Base-by-base conservation (phyloP, 1,140 invertebrate species). In the Mya arenaria region DNA sequence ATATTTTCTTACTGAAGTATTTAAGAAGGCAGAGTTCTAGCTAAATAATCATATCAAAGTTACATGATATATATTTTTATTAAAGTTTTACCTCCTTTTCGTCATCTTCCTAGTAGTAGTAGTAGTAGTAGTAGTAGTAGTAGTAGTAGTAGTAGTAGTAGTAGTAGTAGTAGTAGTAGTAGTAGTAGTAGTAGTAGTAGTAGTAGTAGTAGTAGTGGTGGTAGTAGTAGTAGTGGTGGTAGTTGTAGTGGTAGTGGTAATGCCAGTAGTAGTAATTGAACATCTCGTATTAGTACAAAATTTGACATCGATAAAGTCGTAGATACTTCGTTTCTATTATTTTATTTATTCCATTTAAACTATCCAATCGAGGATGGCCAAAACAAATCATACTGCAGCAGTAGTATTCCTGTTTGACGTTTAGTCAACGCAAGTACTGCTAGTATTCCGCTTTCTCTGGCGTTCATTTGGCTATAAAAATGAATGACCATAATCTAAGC, bases 171-270 rank as follows among this genome's bases (percentile, higher is more conserved):
- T 37, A 60, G 34, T 37, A n/a, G 34, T 63, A 63, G 55, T 63
- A 77, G 34, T 77, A 39, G 34, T 52, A 69, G 37, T 32, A 69
- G 37, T 56, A 79, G 19, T 52, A 55, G 63, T 19, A 69, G 4
- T 69, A 69, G 32, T 69, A 55, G 25, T 55, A 55, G 5, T 32
- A 41, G 41, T 1, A 55, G 37, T 15, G 36, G 62, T 34, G 55
- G 71, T 55, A 73, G 44, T 17, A 73, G 48, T 79, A 66, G 30
- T 36, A 69, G 48, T 36, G 55, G 39, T 52, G 28, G 41, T 69
- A n/a, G 25, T 8, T 15, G 25, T 17, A n/a, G 25, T 17, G 17
- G 56, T 28, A 60, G 56, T 60, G 13, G 56, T 60, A 60, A 10
- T 10, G 25, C 10, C 25, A 15, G 25, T 13, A n/a, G 56, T 17